Percentiles rank a stretch among this genome's conserved stretches.
Conservation (phyloP, 2,888 invertebrate species). For the Athalia rosae region DNA sequence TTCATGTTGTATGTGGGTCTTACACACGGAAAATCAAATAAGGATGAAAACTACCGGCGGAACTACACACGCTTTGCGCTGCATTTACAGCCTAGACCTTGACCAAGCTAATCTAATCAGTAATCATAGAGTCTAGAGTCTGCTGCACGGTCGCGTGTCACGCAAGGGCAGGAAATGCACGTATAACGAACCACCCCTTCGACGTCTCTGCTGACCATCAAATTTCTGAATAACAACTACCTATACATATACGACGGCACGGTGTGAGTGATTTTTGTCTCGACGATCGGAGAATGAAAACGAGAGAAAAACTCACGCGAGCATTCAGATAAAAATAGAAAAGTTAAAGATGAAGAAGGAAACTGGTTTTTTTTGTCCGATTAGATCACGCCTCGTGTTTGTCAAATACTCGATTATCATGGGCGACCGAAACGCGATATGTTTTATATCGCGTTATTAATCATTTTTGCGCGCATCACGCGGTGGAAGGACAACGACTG, state of each 20-base stretch:
- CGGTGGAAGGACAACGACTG: no score
- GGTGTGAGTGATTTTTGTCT: not conserved
- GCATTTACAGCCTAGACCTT: slow-evolving; percentile 31
- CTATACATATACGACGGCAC: no score
- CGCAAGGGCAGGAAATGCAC: not conserved
- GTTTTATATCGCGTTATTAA: no score
- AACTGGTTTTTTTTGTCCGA: slow-evolving; percentile 38
- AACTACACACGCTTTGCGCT: slow-evolving; percentile 1
- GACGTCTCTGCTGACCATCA: not conserved
- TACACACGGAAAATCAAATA: not conserved
- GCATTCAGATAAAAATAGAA: not conserved
- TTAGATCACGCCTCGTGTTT: slow-evolving; percentile 29
- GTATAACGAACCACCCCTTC: slow-evolving; percentile 17
- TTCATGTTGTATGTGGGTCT: not conserved
- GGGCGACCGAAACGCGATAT: not conserved
- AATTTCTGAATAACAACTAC: slow-evolving; percentile 17
- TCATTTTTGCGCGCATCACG: no score
- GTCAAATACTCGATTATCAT: slow-evolving; percentile 1
- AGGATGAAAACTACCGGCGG: not conserved
- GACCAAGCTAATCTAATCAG: slow-evolving; percentile 36
- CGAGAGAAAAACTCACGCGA: no score
- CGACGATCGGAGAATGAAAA: not conserved
- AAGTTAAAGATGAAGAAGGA: not conserved
- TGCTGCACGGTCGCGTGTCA: slow-evolving; percentile 35
- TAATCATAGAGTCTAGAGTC: slow-evolving; percentile 31